A percentile compares a stretch with the other conserved stretches of the same genome.
phyloP scores from a whole-genome alignment of 2,888 invertebrate species.

The Phengaris alcon region DNA sequence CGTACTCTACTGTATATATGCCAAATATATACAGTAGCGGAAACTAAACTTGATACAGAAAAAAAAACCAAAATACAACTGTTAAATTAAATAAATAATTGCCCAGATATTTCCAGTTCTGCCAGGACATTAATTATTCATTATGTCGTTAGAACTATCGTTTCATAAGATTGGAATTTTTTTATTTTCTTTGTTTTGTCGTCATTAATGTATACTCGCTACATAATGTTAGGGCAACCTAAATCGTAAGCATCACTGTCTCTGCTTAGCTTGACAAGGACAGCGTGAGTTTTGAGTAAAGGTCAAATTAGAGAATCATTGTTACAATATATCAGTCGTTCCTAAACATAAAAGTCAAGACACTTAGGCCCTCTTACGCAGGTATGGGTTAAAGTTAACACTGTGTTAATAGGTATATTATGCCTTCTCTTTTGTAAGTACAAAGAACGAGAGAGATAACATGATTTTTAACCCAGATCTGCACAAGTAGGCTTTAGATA shows the following conservation, averaged over 20 bases:
- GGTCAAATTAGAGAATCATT: not conserved
- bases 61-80: not conserved
- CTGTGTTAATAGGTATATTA: no score
- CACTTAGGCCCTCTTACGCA: not conserved
- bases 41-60: slow-evolving; percentile 2
- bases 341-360: not conserved
- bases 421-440: no score
- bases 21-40: not conserved
- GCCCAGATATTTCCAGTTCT: slow-evolving; percentile 20
- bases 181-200: not conserved
- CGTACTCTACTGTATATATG: no score
- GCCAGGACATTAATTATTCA: slow-evolving; percentile 16
- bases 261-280: not conserved
- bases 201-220: not conserved
- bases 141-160: slow-evolving; percentile 21
- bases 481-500: not conserved
- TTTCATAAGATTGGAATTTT: slow-evolving; percentile 15
- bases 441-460: no score
- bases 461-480: no score
- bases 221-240: no score
- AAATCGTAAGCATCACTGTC: not conserved
- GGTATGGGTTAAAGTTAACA: no score
- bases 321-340: not conserved
- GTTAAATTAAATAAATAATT: slow-evolving; percentile 1
- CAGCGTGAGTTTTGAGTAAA: not conserved